Evolutionary conservation across 2,888 invertebrate species (phyloP), one percentile per base, ranked within the genome.

Genomic region (Stenodera caucasica): DNA sequence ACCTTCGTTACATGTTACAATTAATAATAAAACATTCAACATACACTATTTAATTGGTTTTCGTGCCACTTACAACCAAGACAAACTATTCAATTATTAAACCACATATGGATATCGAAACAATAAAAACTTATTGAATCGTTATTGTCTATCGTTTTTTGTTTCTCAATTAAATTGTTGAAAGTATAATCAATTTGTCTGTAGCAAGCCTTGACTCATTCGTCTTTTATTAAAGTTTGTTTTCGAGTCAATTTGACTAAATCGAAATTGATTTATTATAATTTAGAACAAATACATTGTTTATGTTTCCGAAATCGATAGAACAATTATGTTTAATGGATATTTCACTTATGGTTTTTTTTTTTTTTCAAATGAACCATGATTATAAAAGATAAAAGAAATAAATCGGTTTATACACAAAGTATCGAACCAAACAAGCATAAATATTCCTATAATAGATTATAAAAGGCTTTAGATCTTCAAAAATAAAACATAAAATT

Each of bases 401-500:
- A 37, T 37, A 8, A 8, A 14, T 37, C 37, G 15, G 37, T 37
- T 37, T 33, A 15, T 37, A 15, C 8, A 40, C 40, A 40, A 3
- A 9, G 40, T 40, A 9, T 45, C 45, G 45, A 45, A 45, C 45
- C 23, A 45, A 45, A 45, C 21, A 45, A 45, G 45, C 45, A 45
- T 45, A 45, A 45, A 45, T 6, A 23, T 23, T 9, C 23, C 4
- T 12, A 23, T 6, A 45, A 45, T 23, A 12, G 23, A 45, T 23
- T 21, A 45, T 45, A 23, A 45, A 45, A 23, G 23, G 12, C 12
- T 45, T 23, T 11, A 40, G 9, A 11, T 3, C 2, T 45, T 35
- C 14, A 12, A 12, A 45, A 40, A 23, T 21, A 21, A 23, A 23
- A 45, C n/a, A 18, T 40, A 40, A 45, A 45, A 45, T 45, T 12